Conservation (phyloP, 1,140 invertebrate genomes). For the Phthorimaea operculella region DNA sequence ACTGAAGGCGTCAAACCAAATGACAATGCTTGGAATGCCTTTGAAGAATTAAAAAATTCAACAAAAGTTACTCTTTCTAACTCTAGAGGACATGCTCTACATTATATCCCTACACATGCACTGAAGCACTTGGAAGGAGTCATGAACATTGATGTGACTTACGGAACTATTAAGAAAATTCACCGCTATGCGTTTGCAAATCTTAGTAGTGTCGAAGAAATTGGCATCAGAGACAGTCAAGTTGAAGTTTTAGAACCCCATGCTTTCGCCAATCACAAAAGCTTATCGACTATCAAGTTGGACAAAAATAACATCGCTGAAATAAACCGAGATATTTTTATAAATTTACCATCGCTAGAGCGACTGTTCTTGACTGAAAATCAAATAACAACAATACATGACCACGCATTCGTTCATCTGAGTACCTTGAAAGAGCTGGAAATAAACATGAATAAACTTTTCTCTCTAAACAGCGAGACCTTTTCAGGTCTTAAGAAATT, state of each 20-base stretch:
- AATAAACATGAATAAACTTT: slow-evolving; percentile 76
- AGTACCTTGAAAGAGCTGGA: slow-evolving; percentile 73
- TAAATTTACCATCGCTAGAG: slow-evolving; percentile 73
- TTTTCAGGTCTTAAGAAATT: slow-evolving; percentile 76
- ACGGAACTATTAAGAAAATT: slow-evolving; percentile 75
- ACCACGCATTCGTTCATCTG: slow-evolving; percentile 76
- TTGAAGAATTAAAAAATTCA: slow-evolving; percentile 72
- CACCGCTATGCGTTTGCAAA: slow-evolving; percentile 77
- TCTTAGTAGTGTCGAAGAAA: slow-evolving; percentile 72
- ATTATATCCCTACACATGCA: slow-evolving; percentile 75
- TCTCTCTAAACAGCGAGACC: slow-evolving; percentile 75
- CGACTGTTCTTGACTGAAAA: slow-evolving; percentile 76
- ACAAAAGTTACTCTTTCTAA: slow-evolving; percentile 74
- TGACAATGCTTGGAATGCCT: slow-evolving; percentile 73
- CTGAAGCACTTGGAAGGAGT: slow-evolving; percentile 72
- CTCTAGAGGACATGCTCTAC: slow-evolving; percentile 70
- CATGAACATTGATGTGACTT: slow-evolving; percentile 73
- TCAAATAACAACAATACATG: slow-evolving; percentile 77
- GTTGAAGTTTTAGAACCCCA: slow-evolving; percentile 72
- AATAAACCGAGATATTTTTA: slow-evolving; percentile 78
- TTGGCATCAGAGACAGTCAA: slow-evolving; percentile 74
- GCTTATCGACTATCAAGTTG: slow-evolving; percentile 72
- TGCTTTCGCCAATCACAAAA: slow-evolving; percentile 74
- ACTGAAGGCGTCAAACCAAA: slow-evolving; percentile 66
- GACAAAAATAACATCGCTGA: slow-evolving; percentile 77